Conservation (phyloP, 2,888 invertebrate species). For the Platycnemis pennipes region DNA sequence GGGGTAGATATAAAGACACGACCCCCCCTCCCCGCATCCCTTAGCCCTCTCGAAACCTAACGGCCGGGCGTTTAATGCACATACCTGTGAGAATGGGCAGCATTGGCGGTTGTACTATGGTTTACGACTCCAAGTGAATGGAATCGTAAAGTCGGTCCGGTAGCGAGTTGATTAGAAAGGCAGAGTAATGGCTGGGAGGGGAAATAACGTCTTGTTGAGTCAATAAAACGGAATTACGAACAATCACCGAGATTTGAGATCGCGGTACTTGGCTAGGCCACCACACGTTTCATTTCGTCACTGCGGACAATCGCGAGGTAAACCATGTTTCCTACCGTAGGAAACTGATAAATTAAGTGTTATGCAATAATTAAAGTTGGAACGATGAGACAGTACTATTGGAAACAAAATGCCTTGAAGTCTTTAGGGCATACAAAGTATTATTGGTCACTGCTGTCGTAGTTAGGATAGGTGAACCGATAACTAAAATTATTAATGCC, state of each 20-base stretch:
- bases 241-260: background rate
- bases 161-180: conserved; percentile 10
- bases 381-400: too few relatives aligned
- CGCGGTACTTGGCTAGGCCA: too few relatives aligned
- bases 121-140: conserved; percentile 14
- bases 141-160: conserved; percentile 32
- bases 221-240: background rate
- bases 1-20: background rate
- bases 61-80: background rate
- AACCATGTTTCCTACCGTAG: too few relatives aligned
- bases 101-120: background rate
- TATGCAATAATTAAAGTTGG: too few relatives aligned
- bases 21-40: background rate
- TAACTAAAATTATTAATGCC: too few relatives aligned
- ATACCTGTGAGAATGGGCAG: background rate
- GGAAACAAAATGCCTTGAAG: too few relatives aligned
- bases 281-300: too few relatives aligned
- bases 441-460: too few relatives aligned
- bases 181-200: background rate
- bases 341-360: too few relatives aligned
- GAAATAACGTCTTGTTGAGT: background rate
- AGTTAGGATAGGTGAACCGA: too few relatives aligned
- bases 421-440: too few relatives aligned
- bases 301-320: too few relatives aligned
- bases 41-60: background rate